Conservation (phyloP, 2,888 invertebrate genomes). For the Drosophila demipolita region DNA sequence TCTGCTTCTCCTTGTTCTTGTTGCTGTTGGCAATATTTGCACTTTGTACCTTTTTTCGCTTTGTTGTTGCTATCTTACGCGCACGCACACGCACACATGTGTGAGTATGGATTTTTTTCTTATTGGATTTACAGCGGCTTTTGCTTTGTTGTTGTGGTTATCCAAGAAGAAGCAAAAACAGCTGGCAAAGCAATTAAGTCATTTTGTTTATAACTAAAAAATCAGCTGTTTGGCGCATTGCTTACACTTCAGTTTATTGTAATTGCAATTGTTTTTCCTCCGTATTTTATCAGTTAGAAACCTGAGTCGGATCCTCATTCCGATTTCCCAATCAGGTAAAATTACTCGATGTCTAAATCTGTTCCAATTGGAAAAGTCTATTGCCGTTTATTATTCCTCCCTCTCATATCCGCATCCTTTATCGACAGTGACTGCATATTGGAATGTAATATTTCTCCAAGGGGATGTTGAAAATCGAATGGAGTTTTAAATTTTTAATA, state of each 20-base stretch:
- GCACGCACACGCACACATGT: constrained; percentile 14
- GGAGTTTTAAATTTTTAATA: neutral
- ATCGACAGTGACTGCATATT: neutral
- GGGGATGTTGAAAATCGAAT: constrained; percentile 6
- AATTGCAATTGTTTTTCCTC: neutral
- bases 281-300: constrained; percentile 1
- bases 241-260: constrained; percentile 37
- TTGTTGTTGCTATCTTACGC: constrained; percentile 49
- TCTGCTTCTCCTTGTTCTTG: constrained; percentile 19
- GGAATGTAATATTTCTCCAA: neutral
- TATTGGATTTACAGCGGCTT: constrained; percentile 41
- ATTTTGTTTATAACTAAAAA: constrained; percentile 68
- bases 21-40: constrained; percentile 50
- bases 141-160: constrained; percentile 29
- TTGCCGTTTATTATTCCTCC: constrained; percentile 14
- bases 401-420: neutral
- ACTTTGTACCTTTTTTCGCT: constrained; percentile 57
- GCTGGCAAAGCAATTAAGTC: constrained; percentile 56
- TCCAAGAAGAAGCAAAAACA: constrained; percentile 49
- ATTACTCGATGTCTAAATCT: constrained; percentile 31
- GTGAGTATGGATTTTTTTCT: constrained; percentile 48
- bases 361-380: constrained; percentile 22
- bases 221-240: constrained; percentile 65
- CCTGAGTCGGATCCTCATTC: neutral
- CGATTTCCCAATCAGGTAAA: constrained; percentile 45